Conservation (phyloP, 1,140 invertebrate genomes). For the Drosophila lacertosa region DNA sequence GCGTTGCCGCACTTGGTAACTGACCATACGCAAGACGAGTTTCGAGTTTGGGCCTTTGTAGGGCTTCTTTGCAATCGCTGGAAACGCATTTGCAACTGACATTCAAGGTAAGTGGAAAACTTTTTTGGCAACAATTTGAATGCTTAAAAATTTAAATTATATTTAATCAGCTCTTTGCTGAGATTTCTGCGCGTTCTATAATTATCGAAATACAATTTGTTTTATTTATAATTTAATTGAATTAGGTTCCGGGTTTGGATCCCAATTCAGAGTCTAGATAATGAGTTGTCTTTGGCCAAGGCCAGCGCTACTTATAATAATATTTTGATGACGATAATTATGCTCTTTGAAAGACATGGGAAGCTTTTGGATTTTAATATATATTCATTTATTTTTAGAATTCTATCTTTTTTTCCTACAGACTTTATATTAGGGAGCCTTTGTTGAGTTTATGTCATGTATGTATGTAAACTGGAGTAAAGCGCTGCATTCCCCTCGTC, state of each 20-base stretch:
- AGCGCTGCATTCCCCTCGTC: conserved; percentile 6
- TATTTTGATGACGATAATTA: background rate
- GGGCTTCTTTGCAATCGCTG: conserved; percentile 38
- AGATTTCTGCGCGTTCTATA: background rate
- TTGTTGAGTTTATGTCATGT: background rate
- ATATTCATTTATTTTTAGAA: no score
- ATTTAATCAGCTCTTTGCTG: background rate
- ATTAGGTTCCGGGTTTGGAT: background rate
- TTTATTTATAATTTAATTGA: background rate
- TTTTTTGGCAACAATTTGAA: conserved; percentile 4
- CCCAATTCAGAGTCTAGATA: background rate
- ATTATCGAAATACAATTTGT: background rate
- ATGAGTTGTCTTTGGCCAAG: background rate
- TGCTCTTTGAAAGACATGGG: background rate
- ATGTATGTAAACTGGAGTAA: conserved; percentile 22
- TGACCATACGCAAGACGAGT: conserved; percentile 77
- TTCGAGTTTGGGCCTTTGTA: conserved; percentile 56
- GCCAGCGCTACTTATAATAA: background rate
- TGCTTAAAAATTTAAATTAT: background rate
- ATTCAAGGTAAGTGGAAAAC: conserved; percentile 12
- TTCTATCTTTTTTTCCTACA: no score
- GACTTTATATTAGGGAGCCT: no score
- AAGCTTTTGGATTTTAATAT: background rate
- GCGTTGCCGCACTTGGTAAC: conserved; percentile 46
- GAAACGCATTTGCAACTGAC: background rate